Evolutionary conservation across 1,140 invertebrate genomes (phyloP), one percentile per base, ranked within the genome.

Genomic region (Drosophila elegans): DNA sequence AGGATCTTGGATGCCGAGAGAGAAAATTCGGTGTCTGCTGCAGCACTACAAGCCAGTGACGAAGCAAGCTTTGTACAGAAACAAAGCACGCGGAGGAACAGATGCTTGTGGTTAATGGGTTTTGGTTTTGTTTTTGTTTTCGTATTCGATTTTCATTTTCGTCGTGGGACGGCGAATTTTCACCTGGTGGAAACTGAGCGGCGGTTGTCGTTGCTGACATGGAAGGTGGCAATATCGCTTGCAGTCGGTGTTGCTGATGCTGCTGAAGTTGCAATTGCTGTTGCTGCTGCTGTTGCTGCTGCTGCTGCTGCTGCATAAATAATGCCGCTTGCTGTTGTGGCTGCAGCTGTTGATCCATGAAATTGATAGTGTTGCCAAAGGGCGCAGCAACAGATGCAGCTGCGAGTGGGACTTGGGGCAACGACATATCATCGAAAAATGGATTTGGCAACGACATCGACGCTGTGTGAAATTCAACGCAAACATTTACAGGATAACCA

Each of bases 391-490:
- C 63, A 72, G 66, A 45, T 76, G 61, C 62, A 64, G 56, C 55
- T 78, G 44, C 42, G 54, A 51, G 48, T 41, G 34, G 44, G 27
- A 41, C 44, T 73, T 49, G 80, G 53, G 78, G 62, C 54, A 76
- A 60, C 55, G 72, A 69, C 67, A 78, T 74, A 51, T 88, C 80
- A 68, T 92, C 91, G 32, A 86, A 91, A 82, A 92, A 92, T 51
- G 91, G 91, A 86, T 92, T 92, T 74, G 90, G 86, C 71, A 92
- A 82, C 56, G 76, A 55, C 60, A 64, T 53, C 36, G 67, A 69
- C 34, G 60, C 79, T 86, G 66, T 69, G 74, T 57, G 49, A 52
- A 73, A 63, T 63, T 52, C 66, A 69, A 83, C 69, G 79, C 69
- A 75, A 63, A 76, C 51, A 78, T 68, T 67, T 67, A 54, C 38